Percentiles rank a stretch among this genome's conserved stretches.
Conservation (phyloP, 1,140 invertebrate genomes). For the Achroia grisella region DNA sequence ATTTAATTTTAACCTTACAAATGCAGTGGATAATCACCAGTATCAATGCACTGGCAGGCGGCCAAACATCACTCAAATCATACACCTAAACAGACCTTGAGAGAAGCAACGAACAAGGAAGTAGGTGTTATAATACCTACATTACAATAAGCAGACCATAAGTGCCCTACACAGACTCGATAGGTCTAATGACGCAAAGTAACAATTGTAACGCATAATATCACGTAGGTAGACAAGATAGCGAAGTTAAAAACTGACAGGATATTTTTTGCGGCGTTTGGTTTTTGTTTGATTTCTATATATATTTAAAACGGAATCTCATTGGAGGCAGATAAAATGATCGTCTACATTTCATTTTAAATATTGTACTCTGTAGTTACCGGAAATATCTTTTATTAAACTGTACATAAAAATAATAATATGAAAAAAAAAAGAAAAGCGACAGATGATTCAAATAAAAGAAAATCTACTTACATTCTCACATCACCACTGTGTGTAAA, state of each 20-base stretch:
- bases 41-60: constrained; percentile 38
- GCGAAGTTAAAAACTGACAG: constrained; percentile 14
- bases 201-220: constrained; percentile 18
- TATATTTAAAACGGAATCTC: background rate
- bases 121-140: constrained; percentile 13
- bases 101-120: constrained; percentile 22
- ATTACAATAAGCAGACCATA: constrained; percentile 24
- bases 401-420: constrained; percentile 12
- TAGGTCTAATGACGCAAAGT: constrained; percentile 26
- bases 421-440: constrained; percentile 38
- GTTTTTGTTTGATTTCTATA: background rate
- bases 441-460: constrained; percentile 32
- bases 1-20: constrained; percentile 8
- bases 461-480: constrained; percentile 49
- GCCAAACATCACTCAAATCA: constrained; percentile 39
- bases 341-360: too few relatives aligned
- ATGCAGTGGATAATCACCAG: constrained; percentile 10
- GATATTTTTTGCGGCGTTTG: constrained; percentile 7
- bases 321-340: background rate
- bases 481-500: constrained; percentile 19
- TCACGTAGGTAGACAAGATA: constrained; percentile 28
- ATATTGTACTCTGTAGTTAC: too few relatives aligned
- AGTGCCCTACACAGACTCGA: constrained; percentile 35
- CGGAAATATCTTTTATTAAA: background rate
- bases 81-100: constrained; percentile 21